Evolutionary conservation across 2,888 invertebrate species (phyloP).

Genomic region (Drosophila parthenogenetica): DNA sequence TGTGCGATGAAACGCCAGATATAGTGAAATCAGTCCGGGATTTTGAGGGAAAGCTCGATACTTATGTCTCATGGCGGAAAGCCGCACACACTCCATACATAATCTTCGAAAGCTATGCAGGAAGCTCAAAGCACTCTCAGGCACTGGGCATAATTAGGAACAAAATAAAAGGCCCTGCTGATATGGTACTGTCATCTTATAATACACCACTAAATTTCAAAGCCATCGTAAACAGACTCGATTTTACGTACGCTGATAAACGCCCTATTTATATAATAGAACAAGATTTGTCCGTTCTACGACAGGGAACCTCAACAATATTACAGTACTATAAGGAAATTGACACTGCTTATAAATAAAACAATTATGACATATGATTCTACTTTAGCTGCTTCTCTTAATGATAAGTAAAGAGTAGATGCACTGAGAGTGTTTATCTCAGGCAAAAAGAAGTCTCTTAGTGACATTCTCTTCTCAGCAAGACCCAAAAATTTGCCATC

Average conservation of each 20-base stretch:
- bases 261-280: background rate
- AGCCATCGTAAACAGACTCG: slow-evolving; percentile 9
- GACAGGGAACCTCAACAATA: background rate
- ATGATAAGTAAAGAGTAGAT: too few relatives aligned
- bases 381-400: too few relatives aligned
- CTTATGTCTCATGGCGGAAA: slow-evolving; percentile 6
- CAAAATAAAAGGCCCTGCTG: background rate
- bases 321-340: slow-evolving; percentile 4
- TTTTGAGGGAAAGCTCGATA: slow-evolving; percentile 1
- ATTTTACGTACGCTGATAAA: slow-evolving; percentile 15
- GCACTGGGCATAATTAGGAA: too few relatives aligned
- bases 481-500: too few relatives aligned
- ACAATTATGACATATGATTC: too few relatives aligned
- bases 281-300: background rate
- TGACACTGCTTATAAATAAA: too few relatives aligned
- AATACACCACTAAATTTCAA: slow-evolving; percentile 10
- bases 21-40: background rate
- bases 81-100: too few relatives aligned
- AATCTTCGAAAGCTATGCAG: too few relatives aligned
- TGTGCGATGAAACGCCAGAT: background rate
- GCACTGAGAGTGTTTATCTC: too few relatives aligned
- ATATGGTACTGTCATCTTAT: slow-evolving; percentile 9
- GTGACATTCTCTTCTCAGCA: too few relatives aligned
- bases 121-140: too few relatives aligned
- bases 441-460: too few relatives aligned